Evolutionary conservation across 30 jellyfish, hydroid and myxozoan species (phyloP).

Genomic region (Nemopilema nomurai): DNA sequence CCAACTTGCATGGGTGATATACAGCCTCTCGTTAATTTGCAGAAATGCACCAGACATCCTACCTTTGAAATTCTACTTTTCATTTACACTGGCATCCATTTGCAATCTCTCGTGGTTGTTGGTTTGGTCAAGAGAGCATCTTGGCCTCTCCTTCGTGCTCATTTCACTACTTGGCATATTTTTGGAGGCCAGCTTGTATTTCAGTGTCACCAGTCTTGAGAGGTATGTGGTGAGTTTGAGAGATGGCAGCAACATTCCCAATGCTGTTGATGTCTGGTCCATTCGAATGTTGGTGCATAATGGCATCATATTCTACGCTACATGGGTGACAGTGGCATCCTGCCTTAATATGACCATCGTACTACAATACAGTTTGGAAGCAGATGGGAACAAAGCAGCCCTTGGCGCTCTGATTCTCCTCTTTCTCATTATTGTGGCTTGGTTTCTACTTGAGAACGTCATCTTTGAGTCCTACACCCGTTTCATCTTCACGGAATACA

Average conservation of each 20-base stretch:
- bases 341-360: conserved; percentile 57
- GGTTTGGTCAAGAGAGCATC: conserved; percentile 68
- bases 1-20: conserved; percentile 71
- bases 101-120: conserved; percentile 62
- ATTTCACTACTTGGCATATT: conserved; percentile 45
- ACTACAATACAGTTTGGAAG: conserved; percentile 37
- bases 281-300: conserved; percentile 69
- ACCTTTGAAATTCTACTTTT: conserved; percentile 44
- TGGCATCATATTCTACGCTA: conserved; percentile 66
- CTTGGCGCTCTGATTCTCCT: conserved; percentile 49
- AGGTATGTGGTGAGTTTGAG: conserved; percentile 29
- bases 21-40: conserved; percentile 67
- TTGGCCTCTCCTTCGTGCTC: conserved; percentile 66
- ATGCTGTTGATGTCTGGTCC: conserved; percentile 68
- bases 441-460: conserved; percentile 80
- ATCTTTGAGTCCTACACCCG: conserved; percentile 48
- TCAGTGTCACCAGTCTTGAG: conserved; percentile 43
- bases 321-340: conserved; percentile 80
- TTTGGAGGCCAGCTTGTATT: conserved; percentile 48
- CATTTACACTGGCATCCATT: conserved; percentile 49
- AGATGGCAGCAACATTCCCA: conserved; percentile 7
- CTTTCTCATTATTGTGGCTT: conserved; percentile 32
- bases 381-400: conserved; percentile 40
- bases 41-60: conserved; percentile 68
- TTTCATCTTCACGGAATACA: conserved; percentile 61